Evolutionary conservation across 2,113 vertebrate species (phyloP).

Genomic region (Apteryx mantelli): DNA sequence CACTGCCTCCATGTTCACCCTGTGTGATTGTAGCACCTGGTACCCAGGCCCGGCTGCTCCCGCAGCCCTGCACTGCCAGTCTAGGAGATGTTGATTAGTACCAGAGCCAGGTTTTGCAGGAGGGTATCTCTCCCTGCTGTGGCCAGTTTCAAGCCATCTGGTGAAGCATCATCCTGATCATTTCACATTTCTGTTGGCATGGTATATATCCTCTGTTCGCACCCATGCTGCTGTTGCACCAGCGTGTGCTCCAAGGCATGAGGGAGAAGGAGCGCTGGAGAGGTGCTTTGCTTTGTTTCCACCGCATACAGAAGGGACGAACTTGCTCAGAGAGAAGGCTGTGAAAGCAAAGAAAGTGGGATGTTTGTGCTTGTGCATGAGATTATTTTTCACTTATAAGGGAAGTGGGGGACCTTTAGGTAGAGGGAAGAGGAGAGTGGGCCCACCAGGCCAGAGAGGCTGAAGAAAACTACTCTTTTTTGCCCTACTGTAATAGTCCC

Average conservation of each 20-base stretch:
- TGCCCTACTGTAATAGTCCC: background rate
- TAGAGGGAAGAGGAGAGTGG: background rate
- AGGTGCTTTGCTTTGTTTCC: background rate
- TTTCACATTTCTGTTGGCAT: background rate
- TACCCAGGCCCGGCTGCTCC: background rate
- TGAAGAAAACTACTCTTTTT: background rate
- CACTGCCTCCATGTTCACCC: background rate
- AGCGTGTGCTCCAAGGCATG: rapidly evolving
- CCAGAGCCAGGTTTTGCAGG: background rate
- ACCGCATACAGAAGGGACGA: background rate
- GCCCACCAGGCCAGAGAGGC: background rate
- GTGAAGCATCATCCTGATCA: background rate
- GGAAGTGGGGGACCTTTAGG: background rate
- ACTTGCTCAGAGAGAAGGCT: background rate
- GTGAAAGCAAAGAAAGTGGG: background rate
- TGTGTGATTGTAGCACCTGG: background rate
- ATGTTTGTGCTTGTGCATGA: background rate
- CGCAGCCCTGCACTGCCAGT: background rate
- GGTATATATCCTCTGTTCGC: background rate
- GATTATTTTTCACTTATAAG: background rate
- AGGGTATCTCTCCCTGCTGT: background rate
- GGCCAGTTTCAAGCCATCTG: background rate
- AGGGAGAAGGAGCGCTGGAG: background rate
- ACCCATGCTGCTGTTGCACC: background rate
- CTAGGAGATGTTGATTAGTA: background rate